A percentile compares a stretch with the other conserved stretches of the same genome.
Conservation (phyloP, 1,140 invertebrate genomes). For the Saccostrea glomerata region DNA sequence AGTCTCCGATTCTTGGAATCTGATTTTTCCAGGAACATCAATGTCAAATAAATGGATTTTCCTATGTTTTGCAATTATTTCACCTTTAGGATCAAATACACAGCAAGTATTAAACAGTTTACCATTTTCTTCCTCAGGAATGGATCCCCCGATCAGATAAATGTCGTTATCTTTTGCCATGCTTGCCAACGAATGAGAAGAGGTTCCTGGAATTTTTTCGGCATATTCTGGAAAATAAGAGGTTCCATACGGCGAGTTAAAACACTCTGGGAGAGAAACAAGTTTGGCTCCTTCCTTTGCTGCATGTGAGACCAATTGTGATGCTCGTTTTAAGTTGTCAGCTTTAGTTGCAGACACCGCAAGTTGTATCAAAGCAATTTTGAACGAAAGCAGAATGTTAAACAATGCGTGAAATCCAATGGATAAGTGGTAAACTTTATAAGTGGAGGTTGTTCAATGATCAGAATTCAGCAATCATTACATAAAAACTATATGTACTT, state of each 20-base stretch:
- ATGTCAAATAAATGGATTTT: slow-evolving; percentile 96
- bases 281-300: slow-evolving; percentile 87
- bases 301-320: slow-evolving; percentile 86
- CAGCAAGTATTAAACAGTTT: slow-evolving; percentile 95
- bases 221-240: slow-evolving; percentile 92
- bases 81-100: slow-evolving; percentile 90
- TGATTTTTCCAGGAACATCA: slow-evolving; percentile 93
- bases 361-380: slow-evolving; percentile 89
- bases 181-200: slow-evolving; percentile 85
- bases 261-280: slow-evolving; percentile 93
- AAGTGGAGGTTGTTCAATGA: too few relatives aligned
- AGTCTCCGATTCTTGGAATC: slow-evolving; percentile 94
- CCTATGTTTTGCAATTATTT: slow-evolving; percentile 82
- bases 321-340: slow-evolving; percentile 87
- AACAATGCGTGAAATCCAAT: too few relatives aligned
- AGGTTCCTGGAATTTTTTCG: slow-evolving; percentile 87
- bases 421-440: too few relatives aligned
- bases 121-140: slow-evolving; percentile 87
- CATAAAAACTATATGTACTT: too few relatives aligned
- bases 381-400: slow-evolving; percentile 56
- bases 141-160: slow-evolving; percentile 92
- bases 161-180: slow-evolving; percentile 89
- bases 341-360: slow-evolving; percentile 87
- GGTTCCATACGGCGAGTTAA: slow-evolving; percentile 96
- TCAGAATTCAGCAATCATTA: too few relatives aligned